These are phyloP conservation scores for Epistrophe eligans DNA, from an alignment of 2,888 invertebrate species.

Conservation along the genomic window DNA sequence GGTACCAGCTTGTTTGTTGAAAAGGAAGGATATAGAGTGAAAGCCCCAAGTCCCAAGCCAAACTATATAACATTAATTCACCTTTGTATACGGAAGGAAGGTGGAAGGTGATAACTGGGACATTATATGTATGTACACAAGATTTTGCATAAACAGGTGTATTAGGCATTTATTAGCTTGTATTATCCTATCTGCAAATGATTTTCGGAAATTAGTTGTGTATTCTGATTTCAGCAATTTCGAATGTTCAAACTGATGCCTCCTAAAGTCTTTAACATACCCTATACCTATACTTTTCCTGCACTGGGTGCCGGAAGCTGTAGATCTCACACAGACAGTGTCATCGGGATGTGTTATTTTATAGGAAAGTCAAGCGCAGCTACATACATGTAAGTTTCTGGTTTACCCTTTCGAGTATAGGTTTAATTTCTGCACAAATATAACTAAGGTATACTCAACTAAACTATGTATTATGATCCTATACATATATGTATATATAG, in stretches of 20 bases:
- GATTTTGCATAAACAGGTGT: constrained; percentile 61
- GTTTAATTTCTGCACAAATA: constrained; percentile 18
- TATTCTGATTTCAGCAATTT: constrained; percentile 47
- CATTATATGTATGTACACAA: constrained; percentile 18
- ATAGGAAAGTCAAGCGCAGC: constrained; percentile 23
- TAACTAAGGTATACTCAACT: background rate
- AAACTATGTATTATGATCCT: background rate
- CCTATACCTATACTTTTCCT: background rate
- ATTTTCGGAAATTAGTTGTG: constrained; percentile 67
- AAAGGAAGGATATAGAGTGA: background rate
- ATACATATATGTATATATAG: too few species aligned
- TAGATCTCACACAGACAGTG: constrained; percentile 17
- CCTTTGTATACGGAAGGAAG: constrained; percentile 57
- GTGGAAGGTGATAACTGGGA: constrained; percentile 51
- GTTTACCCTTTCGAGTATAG: background rate
- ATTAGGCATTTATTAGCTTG: constrained; percentile 66
- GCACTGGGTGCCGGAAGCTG: constrained; percentile 23
- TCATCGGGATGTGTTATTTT: constrained; percentile 18
- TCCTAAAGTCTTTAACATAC: background rate
- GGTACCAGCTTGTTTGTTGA: background rate
- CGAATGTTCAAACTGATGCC: background rate
- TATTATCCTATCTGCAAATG: constrained; percentile 67
- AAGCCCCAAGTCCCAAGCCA: constrained; percentile 8
- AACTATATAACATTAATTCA: constrained; percentile 58
- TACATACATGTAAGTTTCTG: background rate